phyloP scores from a whole-genome alignment of 2,113 vertebrate species.

The Clarias batrachus region DNA sequence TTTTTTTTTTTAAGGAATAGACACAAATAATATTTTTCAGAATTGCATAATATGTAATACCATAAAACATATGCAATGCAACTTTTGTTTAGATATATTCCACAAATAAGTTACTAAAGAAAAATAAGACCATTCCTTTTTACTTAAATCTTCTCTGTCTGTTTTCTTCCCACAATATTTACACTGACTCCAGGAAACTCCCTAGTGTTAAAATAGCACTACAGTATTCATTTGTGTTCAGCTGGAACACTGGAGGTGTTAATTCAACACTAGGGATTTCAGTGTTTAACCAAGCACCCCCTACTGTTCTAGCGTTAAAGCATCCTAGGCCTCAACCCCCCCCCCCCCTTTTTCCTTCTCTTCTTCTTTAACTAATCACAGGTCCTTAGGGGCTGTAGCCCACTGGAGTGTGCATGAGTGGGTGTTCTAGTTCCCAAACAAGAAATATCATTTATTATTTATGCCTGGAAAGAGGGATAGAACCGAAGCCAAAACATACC shows the following conservation, averaged over 20 bases:
- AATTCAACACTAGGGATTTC: constrained; percentile 12
- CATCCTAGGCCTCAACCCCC: background rate
- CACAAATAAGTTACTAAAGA: background rate
- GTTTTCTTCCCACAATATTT: background rate
- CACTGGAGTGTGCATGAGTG: constrained; percentile 46
- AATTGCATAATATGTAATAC: background rate
- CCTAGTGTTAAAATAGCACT: background rate
- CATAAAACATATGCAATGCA: no score
- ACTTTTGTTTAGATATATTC: background rate
- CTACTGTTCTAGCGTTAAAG: constrained; percentile 58
- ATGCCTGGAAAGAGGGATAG: background rate
- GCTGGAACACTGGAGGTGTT: background rate
- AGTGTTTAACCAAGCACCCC: constrained; percentile 50
- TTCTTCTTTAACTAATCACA: constrained; percentile 67
- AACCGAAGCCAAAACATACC: background rate
- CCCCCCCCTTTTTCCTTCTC: constrained; percentile 53
- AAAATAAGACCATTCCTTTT: background rate
- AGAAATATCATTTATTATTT: background rate
- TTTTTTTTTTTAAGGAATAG: background rate
- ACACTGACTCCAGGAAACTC: background rate
- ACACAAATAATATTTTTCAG: background rate
- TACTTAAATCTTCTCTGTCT: background rate
- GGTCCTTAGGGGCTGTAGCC: constrained; percentile 55
- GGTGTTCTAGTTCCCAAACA: constrained; percentile 14
- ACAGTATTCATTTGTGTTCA: background rate